Percentiles rank a stretch among this genome's conserved stretches.
These are phyloP conservation scores for Okapia johnstoni DNA, from an alignment of 2,113 vertebrate genomes.

Conservation along the genomic window DNA sequence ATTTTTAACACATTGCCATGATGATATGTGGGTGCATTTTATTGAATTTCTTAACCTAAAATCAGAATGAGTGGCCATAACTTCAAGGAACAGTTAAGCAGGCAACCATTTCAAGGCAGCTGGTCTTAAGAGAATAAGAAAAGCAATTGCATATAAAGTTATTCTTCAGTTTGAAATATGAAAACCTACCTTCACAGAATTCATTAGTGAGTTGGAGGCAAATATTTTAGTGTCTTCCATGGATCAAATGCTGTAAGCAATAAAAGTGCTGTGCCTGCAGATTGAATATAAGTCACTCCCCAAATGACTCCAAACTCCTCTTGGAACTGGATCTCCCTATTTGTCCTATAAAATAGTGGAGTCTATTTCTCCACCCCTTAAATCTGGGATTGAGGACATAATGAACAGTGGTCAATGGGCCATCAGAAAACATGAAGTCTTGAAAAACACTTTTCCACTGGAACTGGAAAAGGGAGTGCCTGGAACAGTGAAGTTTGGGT, in stretches of 20 bases:
- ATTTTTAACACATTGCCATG: not conserved
- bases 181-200: not conserved
- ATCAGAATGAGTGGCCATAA: not conserved
- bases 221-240: not conserved
- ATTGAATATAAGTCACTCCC: not conserved
- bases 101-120: not conserved
- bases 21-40: not conserved
- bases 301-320: not conserved
- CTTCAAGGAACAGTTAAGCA: not conserved
- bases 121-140: conserved; percentile 1
- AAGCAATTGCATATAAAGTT: not conserved
- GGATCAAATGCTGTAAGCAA: not conserved
- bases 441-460: not conserved
- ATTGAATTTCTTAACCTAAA: conserved; percentile 43
- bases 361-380: not conserved
- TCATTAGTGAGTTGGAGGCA: not conserved
- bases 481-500: not conserved
- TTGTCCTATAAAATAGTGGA: not conserved
- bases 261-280: not conserved
- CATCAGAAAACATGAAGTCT: not conserved
- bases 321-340: not conserved
- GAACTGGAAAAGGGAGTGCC: not conserved
- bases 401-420: not conserved
- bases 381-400: not conserved
- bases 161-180: not conserved